Evolutionary conservation across 2,113 vertebrate genomes (phyloP).

Genomic region (Pseudopipra pipra): DNA sequence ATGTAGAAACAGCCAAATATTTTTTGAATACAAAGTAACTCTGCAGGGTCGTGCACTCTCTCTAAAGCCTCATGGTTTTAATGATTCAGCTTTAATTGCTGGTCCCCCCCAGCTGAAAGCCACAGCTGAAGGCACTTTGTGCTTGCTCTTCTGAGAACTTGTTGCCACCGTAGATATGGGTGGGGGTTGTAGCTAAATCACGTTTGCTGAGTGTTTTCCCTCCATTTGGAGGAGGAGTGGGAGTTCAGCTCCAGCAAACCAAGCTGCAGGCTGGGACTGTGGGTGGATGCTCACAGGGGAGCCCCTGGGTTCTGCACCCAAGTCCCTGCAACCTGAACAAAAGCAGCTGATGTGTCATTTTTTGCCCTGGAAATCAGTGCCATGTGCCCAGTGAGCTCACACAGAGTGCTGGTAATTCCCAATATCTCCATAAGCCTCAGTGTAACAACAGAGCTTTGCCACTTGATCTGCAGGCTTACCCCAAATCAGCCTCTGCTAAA

Average conservation of each 20-base stretch:
- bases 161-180: background rate
- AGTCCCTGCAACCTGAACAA: background rate
- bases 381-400: background rate
- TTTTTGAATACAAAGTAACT: background rate
- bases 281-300: background rate
- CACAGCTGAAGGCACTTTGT: background rate
- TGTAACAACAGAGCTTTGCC: background rate
- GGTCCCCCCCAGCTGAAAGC: background rate
- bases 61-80: background rate
- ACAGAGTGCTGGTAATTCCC: background rate
- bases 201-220: background rate
- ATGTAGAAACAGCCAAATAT: background rate
- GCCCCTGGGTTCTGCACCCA: background rate
- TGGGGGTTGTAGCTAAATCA: background rate
- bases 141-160: background rate
- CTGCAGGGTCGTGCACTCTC: background rate
- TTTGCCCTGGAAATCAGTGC: background rate
- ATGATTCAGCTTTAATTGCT: slow-evolving; percentile 16
- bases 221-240: background rate
- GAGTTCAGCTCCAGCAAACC: background rate
- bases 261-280: rapidly evolving
- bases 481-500: background rate
- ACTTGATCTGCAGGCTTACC: background rate
- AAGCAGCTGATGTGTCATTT: background rate
- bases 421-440: background rate